Evolutionary conservation across 2,797 vertebrate species (phyloP).

Genomic region (Schizopygopsis malacanthus): DNA sequence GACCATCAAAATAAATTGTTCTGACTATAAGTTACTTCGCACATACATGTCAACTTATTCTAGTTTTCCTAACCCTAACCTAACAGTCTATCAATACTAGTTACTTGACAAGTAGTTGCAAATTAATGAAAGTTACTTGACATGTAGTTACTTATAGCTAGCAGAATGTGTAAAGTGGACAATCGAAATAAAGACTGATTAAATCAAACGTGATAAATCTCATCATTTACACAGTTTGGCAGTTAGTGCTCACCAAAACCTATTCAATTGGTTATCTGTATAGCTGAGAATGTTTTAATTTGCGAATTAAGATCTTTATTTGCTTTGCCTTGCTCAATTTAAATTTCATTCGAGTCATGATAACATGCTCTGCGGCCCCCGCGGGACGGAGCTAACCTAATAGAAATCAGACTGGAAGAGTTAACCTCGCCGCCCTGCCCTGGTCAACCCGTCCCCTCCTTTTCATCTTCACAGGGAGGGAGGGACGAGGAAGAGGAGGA

Average conservation of each 20-base stretch:
- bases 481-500: conserved; percentile 62
- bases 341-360: conserved; percentile 49
- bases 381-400: conserved; percentile 50
- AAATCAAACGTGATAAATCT: neutral
- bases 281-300: conserved; percentile 32
- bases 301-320: conserved; percentile 56
- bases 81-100: neutral
- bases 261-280: conserved; percentile 14
- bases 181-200: neutral
- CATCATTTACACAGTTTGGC: neutral
- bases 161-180: neutral
- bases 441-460: conserved; percentile 53
- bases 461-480: conserved; percentile 35
- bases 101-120: neutral
- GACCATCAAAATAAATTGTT: neutral
- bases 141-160: neutral
- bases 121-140: neutral
- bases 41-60: neutral
- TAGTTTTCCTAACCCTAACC: neutral
- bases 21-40: neutral
- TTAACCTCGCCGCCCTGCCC: conserved; percentile 59
- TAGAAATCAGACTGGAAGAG: conserved; percentile 60
- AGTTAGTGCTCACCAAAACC: neutral
- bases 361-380: conserved; percentile 46
- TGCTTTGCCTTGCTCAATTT: conserved; percentile 53